Base-by-base conservation (phyloP, 2,888 invertebrate species). In the Phoenoteleia sp. region DNA sequence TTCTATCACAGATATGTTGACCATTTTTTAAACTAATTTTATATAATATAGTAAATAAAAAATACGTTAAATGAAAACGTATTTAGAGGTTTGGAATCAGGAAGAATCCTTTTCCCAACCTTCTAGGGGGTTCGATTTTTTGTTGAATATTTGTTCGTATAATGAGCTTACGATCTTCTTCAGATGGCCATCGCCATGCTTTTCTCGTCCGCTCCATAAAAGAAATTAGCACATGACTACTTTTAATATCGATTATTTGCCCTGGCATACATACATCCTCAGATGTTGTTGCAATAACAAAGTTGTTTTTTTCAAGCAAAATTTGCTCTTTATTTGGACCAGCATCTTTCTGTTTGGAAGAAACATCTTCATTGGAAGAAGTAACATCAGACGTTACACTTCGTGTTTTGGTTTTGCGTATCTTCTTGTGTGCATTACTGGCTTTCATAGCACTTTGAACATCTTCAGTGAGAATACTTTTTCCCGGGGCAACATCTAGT, bases 171-270 rank as follows among this genome's bases (percentile, higher is more conserved):
- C 6, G 3, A 17, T 54, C 27, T 54, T 54, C 27, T 5, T 27
- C 29, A 25, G 54, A n/a, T 54, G 54, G 54, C 54, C 54, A 54
- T 27, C 54, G 54, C 54, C 54, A 54, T 54, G 27, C 54, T 54
- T 54, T 54, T 27, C 27, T 54, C 9, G 15, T 54, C 1, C 15
- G 54, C 13, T 54, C 15, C 54, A 54, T 27, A 27, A 54, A 27
- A 54, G 27, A 27, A 27, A 54, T 54, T 4, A 33, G 19, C 11
- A 49, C 4, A 49, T 4, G 21, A 1, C 23, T 1, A 11, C 21
- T 3, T 21, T 21, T 49, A 21, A 49, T 49, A 19, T 19, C 9
- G 11, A 49, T 21, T 21, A 49, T 21, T 21, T 21, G 19, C 3
- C 23, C 49, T 19, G 49, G 49, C 19, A 21, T 11, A 11, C 3